A percentile compares a stretch with the other conserved stretches of the same genome.
Conservation (phyloP, 1,140 invertebrate genomes). For the Brachystomella parvula region DNA sequence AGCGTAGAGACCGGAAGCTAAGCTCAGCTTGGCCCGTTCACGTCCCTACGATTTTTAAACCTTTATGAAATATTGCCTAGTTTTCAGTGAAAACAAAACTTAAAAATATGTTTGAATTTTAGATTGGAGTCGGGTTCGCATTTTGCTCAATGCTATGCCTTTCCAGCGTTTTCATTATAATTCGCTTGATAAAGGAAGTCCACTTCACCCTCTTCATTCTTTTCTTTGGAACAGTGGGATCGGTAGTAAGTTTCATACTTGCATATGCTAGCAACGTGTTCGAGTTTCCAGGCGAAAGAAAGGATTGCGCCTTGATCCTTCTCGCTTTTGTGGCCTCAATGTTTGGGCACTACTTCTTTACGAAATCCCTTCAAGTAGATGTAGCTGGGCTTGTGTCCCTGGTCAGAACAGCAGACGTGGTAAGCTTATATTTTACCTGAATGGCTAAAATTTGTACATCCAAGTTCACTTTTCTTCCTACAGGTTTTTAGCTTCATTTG, state of each 20-base stretch:
- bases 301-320: neutral
- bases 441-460: no score
- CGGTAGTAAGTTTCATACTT: neutral
- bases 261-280: neutral
- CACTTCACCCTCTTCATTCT: constrained; percentile 14
- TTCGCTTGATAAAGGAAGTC: constrained; percentile 12
- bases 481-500: no score
- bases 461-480: no score
- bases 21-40: no score
- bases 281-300: neutral
- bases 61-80: neutral
- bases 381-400: neutral
- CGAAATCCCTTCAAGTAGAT: constrained; percentile 19
- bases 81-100: neutral
- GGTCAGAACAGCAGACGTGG: constrained; percentile 5
- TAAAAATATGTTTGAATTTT: neutral
- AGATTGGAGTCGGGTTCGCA: constrained; percentile 8
- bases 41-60: no score
- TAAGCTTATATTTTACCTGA: no score
- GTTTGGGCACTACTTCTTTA: constrained; percentile 14
- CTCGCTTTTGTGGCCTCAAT: constrained; percentile 5
- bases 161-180: constrained; percentile 3
- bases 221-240: constrained; percentile 4
- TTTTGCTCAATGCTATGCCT: constrained; percentile 2
- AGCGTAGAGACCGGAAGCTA: no score